Conservation (phyloP, 1,140 invertebrate genomes). For the Penaeus indicus region DNA sequence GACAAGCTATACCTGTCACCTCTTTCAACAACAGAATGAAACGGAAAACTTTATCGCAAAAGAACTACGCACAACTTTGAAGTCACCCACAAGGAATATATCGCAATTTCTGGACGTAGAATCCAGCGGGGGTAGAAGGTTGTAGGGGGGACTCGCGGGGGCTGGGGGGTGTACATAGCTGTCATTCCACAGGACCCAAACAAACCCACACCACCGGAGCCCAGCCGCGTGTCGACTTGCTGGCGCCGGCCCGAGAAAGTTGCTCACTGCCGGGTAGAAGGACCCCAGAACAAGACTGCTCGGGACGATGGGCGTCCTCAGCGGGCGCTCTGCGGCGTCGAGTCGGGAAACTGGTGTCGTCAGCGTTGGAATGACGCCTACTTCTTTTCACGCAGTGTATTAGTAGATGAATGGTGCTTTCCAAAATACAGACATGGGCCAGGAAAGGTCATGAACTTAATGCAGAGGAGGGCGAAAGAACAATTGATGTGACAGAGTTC, state of each 20-base stretch:
- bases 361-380: no score
- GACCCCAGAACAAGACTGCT: slow-evolving; percentile 6
- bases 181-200: slow-evolving; percentile 50
- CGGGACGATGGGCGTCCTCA: neutral
- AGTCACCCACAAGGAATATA: no score
- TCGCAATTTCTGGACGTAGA: neutral
- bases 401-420: no score
- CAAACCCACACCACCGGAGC: slow-evolving; percentile 19
- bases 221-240: slow-evolving; percentile 36
- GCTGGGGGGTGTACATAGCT: slow-evolving; percentile 38
- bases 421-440: no score
- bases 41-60: neutral
- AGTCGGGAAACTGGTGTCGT: neutral
- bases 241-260: slow-evolving; percentile 43
- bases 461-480: no score
- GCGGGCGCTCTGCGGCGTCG: neutral
- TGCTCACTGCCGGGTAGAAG: slow-evolving; percentile 38
- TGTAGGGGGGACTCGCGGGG: neutral
- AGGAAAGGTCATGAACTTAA: no score
- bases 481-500: no score
- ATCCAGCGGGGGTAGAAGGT: slow-evolving; percentile 17
- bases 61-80: neutral
- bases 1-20: neutral
- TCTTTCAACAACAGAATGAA: neutral
- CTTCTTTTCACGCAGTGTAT: no score